Percentiles rank a stretch among this genome's conserved stretches.
Evolutionary conservation across 2,888 invertebrate species (phyloP).

Genomic region (Thecophora atra): DNA sequence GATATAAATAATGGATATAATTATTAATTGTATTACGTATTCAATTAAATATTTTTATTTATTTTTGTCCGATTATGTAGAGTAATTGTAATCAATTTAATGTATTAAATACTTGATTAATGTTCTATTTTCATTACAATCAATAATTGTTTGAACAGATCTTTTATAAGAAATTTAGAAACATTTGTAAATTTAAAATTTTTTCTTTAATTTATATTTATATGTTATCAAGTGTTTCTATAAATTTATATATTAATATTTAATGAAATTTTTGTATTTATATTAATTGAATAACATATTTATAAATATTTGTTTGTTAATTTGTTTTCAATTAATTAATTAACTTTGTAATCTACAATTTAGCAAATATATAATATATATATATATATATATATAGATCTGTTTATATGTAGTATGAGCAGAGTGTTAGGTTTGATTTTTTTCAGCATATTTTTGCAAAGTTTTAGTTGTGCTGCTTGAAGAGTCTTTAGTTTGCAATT

Average conservation of each 20-base stretch:
- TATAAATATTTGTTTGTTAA: background rate
- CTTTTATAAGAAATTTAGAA: no score
- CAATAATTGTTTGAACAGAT: no score
- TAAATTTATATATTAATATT: background rate
- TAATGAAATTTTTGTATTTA: no score
- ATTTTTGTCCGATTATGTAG: no score
- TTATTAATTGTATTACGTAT: no score
- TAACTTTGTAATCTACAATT: background rate
- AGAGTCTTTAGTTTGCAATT: constrained; percentile 13
- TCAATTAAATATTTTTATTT: no score
- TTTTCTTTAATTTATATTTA: background rate
- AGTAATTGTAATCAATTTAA: no score
- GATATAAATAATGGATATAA: no score
- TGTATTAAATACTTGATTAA: no score
- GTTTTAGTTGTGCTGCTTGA: constrained; percentile 10
- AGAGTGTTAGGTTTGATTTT: no score
- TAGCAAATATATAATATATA: constrained; percentile 22
- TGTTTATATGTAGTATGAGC: background rate
- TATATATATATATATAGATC: constrained; percentile 13
- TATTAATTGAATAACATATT: constrained; percentile 6
- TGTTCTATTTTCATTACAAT: no score
- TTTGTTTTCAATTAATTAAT: background rate
- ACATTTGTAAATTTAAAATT: no score
- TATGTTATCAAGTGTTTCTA: background rate
- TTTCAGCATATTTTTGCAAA: constrained; percentile 11